These are phyloP conservation scores for Patella caerulea DNA, from an alignment of 2,888 invertebrate genomes.

Conservation along the genomic window DNA sequence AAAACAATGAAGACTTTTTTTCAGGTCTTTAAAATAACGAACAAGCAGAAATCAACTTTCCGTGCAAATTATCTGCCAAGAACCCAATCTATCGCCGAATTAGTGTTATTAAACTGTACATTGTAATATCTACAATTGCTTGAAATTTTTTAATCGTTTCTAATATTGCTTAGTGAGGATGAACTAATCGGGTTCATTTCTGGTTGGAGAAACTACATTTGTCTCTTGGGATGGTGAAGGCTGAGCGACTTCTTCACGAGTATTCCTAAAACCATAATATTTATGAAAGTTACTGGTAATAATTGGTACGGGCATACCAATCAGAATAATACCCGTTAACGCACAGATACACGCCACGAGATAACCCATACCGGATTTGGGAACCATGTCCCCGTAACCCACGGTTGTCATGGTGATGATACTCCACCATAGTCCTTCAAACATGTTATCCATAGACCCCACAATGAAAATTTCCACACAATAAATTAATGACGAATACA, in stretches of 20 bases:
- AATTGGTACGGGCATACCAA: slow-evolving; percentile 66
- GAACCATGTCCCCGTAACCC: slow-evolving; percentile 64
- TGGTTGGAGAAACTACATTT: too few species aligned
- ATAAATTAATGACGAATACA: slow-evolving; percentile 47
- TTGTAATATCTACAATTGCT: too few species aligned
- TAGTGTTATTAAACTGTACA: too few species aligned
- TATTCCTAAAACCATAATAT: slow-evolving; percentile 52
- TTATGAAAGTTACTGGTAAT: slow-evolving; percentile 66
- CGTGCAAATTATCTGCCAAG: too few species aligned
- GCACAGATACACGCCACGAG: slow-evolving; percentile 59
- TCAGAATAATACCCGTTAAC: slow-evolving; percentile 61
- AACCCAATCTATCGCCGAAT: too few species aligned
- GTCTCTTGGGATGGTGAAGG: not conserved
- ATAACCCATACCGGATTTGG: slow-evolving; percentile 54
- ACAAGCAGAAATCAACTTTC: too few species aligned
- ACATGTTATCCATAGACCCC: slow-evolving; percentile 37
- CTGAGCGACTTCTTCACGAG: not conserved
- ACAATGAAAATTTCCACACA: slow-evolving; percentile 42
- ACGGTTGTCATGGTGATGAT: slow-evolving; percentile 58
- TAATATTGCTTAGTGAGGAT: too few species aligned
- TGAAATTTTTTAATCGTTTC: too few species aligned
- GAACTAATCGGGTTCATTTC: too few species aligned
- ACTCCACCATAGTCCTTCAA: slow-evolving; percentile 50
- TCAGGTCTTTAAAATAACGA: too few species aligned
- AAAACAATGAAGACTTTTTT: too few species aligned